Conservation (phyloP, 1,140 invertebrate species). For the Acyrthosiphon pisum region DNA sequence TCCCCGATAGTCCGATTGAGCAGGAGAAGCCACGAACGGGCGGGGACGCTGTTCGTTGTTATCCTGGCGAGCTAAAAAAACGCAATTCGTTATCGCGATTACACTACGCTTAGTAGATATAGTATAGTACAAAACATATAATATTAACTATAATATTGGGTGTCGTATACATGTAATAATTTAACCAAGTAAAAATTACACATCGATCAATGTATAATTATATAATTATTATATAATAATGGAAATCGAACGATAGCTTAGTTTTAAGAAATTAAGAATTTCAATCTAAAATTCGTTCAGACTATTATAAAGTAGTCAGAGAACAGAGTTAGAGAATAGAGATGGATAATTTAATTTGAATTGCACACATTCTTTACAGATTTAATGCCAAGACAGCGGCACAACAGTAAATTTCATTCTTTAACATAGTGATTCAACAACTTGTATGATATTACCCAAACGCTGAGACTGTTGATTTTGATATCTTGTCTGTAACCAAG, state of each 20-base stretch:
- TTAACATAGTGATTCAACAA: background rate
- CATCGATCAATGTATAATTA: background rate
- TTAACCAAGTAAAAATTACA: background rate
- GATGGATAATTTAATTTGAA: background rate
- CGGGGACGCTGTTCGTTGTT: constrained; percentile 32
- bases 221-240: background rate
- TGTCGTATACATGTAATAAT: background rate
- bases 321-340: background rate
- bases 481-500: constrained; percentile 60
- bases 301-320: too few species aligned
- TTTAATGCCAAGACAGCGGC: too few species aligned
- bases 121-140: background rate
- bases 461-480: constrained; percentile 45
- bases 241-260: background rate
- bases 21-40: background rate
- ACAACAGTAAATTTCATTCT: too few species aligned
- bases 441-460: constrained; percentile 16
- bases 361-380: background rate
- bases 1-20: background rate
- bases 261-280: background rate
- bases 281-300: background rate
- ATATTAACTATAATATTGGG: background rate
- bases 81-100: background rate
- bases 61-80: constrained; percentile 43
- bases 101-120: background rate